Evolutionary conservation across 2,797 vertebrate genomes (phyloP), one percentile per base, ranked within the genome.

Genomic region (Arnoldichthys spilopterus): DNA sequence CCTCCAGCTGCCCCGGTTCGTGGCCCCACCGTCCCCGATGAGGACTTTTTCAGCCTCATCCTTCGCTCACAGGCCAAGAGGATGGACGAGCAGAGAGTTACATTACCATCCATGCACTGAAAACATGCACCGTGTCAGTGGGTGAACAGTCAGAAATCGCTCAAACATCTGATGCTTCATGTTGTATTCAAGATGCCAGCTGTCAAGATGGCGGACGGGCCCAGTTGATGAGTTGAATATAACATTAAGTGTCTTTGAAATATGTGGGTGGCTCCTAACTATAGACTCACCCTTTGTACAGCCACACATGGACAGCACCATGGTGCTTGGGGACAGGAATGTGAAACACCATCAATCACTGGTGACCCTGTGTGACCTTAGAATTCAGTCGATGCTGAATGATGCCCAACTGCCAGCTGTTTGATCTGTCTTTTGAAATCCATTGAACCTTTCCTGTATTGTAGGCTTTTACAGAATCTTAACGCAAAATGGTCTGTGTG

Each of bases 1-100:
- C 96, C 96, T 28, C 98, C 97, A 8, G 87, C 94, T 11, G 91
- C 94, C 37, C 87, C 92, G 0, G 84, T 90, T 18, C 96, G 95
- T 79, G 96, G 96, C 9, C 93, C 95, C 26, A 99, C 97, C 0
- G 95, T 99, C 71, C 98, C 98, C 0, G 98, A 99, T 28, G 98
- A 99, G 86, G 98, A 99, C 90, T 99, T 99, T 85, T 98, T 99
- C 87, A 98, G 96, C 90, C 96, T 99, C 86, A 98, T 99, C 89
- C 91, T 98, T 90, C 95, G 96, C 76, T 97, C 97, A 0, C 97
- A 99, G 91, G 97, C 95, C 0, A 99, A 98, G 84, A 92, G 97
- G 72, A 98, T 98, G 95, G 97, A 99, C 54, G 98, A 99, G 83
- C 98, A 99, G 71, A 93, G 97, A 80, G 97, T 98, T 15, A 88